Evolutionary conservation across 2,888 invertebrate genomes (phyloP).

Genomic region (Drosophila birchii): DNA sequence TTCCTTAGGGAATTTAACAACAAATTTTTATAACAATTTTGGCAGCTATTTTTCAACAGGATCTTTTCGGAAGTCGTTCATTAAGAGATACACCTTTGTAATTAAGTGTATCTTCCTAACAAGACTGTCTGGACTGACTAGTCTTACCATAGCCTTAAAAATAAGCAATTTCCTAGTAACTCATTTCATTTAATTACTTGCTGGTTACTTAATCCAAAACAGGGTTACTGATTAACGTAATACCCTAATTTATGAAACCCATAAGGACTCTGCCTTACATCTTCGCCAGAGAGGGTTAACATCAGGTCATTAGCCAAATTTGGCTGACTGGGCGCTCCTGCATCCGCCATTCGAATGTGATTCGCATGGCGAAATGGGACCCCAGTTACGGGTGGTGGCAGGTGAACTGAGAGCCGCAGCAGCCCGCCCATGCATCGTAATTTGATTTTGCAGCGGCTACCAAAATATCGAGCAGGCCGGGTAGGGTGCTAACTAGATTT

Average conservation of each 20-base stretch:
- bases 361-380: conserved; percentile 29
- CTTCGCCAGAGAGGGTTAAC: not conserved
- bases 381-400: not conserved
- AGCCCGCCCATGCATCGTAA: conserved; percentile 53
- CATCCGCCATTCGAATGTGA: conserved; percentile 74
- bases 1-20: not conserved
- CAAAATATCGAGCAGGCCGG: conserved; percentile 45
- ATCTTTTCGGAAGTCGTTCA: not conserved
- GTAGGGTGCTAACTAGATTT: conserved; percentile 46
- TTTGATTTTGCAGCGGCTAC: conserved; percentile 61
- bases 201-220: not conserved
- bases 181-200: not conserved
- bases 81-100: not conserved
- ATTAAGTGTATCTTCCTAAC: not conserved
- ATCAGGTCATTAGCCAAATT: conserved; percentile 68
- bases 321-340: conserved; percentile 36
- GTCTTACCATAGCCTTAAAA: no score
- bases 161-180: not conserved
- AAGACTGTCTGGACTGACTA: no score
- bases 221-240: not conserved
- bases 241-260: not conserved
- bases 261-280: not conserved
- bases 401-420: conserved; percentile 17
- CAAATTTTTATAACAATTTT: not conserved
- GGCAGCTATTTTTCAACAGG: not conserved